These are phyloP conservation scores for Alcis repandata DNA, from an alignment of 2,888 invertebrate genomes.

Conservation along the genomic window DNA sequence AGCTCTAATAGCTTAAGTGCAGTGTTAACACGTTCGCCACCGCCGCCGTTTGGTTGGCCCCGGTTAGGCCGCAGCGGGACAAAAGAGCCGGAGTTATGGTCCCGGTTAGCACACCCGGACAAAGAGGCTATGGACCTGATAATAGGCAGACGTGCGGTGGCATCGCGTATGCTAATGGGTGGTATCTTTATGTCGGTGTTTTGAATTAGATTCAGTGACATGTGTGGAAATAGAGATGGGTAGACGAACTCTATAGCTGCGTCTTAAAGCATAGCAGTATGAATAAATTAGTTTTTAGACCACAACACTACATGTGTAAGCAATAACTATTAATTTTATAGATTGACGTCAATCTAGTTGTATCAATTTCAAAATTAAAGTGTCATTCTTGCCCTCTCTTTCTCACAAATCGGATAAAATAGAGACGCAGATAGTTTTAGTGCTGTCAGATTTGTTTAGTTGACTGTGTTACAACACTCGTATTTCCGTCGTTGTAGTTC, in stretches of 20 bases:
- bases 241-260: not conserved
- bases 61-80: conserved; percentile 70
- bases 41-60: conserved; percentile 61
- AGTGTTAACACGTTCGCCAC: conserved; percentile 67
- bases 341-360: too few relatives aligned
- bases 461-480: too few relatives aligned
- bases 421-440: too few relatives aligned
- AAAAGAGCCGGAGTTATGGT: conserved; percentile 65
- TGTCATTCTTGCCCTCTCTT: too few relatives aligned
- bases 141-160: conserved; percentile 70
- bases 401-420: too few relatives aligned
- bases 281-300: not conserved
- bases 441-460: too few relatives aligned
- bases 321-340: not conserved
- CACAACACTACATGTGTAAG: too few relatives aligned
- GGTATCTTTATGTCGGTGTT: conserved; percentile 42
- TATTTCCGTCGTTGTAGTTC: too few relatives aligned
- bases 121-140: conserved; percentile 62
- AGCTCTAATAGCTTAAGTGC: conserved; percentile 78
- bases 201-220: conserved; percentile 30
- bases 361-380: too few relatives aligned
- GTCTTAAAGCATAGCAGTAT: not conserved
- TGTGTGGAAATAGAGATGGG: conserved; percentile 6
- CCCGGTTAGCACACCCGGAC: conserved; percentile 38
- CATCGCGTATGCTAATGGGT: conserved; percentile 56